Evolutionary conservation across 2,113 vertebrate genomes (phyloP), one percentile per base, ranked within the genome.

Genomic region (Ivindomyrus marchei): DNA sequence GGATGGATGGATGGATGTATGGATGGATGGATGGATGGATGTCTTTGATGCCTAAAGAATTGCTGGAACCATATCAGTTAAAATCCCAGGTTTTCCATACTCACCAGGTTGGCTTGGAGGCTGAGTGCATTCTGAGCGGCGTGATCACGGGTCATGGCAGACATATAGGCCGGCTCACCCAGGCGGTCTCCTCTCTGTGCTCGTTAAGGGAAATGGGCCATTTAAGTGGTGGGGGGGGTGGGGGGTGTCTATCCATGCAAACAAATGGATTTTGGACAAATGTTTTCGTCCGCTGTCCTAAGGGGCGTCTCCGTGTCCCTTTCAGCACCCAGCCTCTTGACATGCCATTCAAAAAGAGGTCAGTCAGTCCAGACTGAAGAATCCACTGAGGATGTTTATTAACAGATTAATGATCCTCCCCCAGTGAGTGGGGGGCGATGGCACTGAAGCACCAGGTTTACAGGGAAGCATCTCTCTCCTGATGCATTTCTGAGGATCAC

Each of bases 321-420:
- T 88, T 88, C 42, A 88, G 7, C 11, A 15, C 42, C n/a, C 49
- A 52, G 31, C 83, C 88, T 53, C 70, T 83, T 53, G 70, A 90
- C 91, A 91, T 88, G 93, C 92, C 87, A 92, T 93, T 94, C 91
- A 53, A 53, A 91, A 92, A 92, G 92, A 93, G 90, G 11, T 2
- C 19, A 50, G 27, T 39, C 13, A 46, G 42, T 50, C 47, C 66
- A 74, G 47, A 50, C 85, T 74, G 27, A 77, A 52, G 47, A 83
- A 89, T 90, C 88, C 92, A 88, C 17, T 92, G 85, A 90, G 91
- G 91, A 92, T 93, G 46, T 90, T 87, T 42, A 47, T 50, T 31
- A 84, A 42, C 87, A 91, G 90, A 94, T 93, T 91, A 92, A 94
- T 93, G 27, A 92, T 62, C 27, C 91, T 88, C 58, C 92, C 89